These are phyloP conservation scores for Campoletis sonorensis DNA, from an alignment of 1,140 invertebrate species.

Conservation along the genomic window DNA sequence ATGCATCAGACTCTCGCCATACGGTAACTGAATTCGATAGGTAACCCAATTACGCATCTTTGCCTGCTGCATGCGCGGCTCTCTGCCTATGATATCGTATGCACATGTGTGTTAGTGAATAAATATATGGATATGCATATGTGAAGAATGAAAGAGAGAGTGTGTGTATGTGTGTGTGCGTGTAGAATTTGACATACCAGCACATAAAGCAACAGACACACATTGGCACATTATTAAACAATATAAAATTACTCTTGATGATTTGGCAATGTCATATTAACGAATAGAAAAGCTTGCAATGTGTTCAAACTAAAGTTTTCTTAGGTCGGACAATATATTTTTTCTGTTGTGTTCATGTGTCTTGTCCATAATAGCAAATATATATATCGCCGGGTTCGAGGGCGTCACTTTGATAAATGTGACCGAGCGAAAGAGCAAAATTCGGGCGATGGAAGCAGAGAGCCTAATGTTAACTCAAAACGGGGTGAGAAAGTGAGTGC, in stretches of 20 bases:
- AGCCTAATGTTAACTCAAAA: conserved; percentile 23
- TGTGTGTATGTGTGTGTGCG: too few species aligned
- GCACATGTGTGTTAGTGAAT: conserved; percentile 50
- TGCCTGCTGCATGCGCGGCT: conserved; percentile 59
- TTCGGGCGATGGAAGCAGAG: neutral
- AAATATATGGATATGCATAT: conserved; percentile 24
- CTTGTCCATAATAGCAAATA: neutral
- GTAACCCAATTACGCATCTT: conserved; percentile 73
- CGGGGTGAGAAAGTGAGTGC: conserved; percentile 47
- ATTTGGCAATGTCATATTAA: neutral
- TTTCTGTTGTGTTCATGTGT: neutral
- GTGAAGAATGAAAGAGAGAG: neutral
- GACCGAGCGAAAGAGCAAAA: neutral
- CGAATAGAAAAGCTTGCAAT: neutral
- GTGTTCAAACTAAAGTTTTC: neutral
- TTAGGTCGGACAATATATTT: neutral
- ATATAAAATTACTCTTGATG: neutral
- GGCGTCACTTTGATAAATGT: conserved; percentile 41
- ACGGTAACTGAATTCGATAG: conserved; percentile 73
- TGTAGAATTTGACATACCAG: neutral
- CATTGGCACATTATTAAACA: conserved; percentile 21
- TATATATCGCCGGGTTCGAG: neutral
- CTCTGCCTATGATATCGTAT: conserved; percentile 46
- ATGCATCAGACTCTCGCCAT: conserved; percentile 73
- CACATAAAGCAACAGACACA: neutral